Conservation (phyloP, 2,888 invertebrate genomes). For the Cheilosia vernalis region DNA sequence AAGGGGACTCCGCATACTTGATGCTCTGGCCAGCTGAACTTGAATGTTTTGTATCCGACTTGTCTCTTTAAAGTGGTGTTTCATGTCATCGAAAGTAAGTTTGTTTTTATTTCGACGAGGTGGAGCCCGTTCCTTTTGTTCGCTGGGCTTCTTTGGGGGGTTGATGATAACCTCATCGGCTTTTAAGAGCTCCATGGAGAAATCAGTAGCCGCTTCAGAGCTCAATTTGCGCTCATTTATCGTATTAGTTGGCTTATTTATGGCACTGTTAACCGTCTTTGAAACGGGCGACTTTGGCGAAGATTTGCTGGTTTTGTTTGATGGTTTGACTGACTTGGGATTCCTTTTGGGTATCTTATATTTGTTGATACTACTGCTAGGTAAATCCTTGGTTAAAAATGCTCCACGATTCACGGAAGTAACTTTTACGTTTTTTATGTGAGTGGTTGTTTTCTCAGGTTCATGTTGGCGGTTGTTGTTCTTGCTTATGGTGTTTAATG, state of each 20-base stretch:
- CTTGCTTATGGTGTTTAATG: background rate
- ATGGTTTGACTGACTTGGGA: slow-evolving; percentile 11
- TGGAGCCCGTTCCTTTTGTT: slow-evolving; percentile 40
- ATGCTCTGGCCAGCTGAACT: slow-evolving; percentile 57
- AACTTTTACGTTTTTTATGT: slow-evolving; percentile 82
- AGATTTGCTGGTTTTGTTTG: slow-evolving; percentile 78
- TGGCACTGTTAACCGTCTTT: background rate
- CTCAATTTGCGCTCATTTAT: background rate
- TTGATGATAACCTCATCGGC: slow-evolving; percentile 35
- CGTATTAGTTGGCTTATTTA: background rate
- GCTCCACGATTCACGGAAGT: slow-evolving; percentile 85
- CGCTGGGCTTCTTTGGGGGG: background rate
- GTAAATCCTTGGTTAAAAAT: slow-evolving; percentile 83
- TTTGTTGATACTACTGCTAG: slow-evolving; percentile 9
- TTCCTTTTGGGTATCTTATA: slow-evolving; percentile 56
- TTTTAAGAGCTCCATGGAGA: slow-evolving; percentile 35
- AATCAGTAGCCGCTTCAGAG: background rate
- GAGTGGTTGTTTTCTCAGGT: background rate
- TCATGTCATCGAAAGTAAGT: slow-evolving; percentile 45
- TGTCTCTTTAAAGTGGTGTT: slow-evolving; percentile 14
- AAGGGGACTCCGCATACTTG: slow-evolving; percentile 30
- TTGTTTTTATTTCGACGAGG: slow-evolving; percentile 54
- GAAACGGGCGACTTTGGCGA: slow-evolving; percentile 76
- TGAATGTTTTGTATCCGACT: slow-evolving; percentile 54
- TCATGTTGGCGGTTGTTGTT: background rate